phyloP scores from a whole-genome alignment of 1,140 invertebrate species.

The Papilio polyxenes region DNA sequence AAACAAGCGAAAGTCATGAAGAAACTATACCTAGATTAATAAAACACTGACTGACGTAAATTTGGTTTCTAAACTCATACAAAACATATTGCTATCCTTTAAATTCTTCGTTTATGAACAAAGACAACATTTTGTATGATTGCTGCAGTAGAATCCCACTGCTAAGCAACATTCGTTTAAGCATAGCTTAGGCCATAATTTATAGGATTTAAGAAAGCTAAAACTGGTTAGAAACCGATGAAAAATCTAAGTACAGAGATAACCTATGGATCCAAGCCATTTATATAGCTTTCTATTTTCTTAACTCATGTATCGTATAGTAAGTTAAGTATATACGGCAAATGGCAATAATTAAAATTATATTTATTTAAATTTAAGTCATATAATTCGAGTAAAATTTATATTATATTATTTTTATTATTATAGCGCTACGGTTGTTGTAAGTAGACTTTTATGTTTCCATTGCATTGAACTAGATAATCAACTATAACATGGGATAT shows the following conservation, averaged over 20 bases:
- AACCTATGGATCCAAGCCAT: neutral
- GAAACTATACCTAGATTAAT: too few species aligned
- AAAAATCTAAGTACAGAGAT: conserved; percentile 13
- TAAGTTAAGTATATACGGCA: neutral
- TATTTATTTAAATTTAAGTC: neutral
- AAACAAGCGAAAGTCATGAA: too few species aligned
- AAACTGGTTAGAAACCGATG: conserved; percentile 49
- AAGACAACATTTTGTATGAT: too few species aligned
- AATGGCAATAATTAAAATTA: neutral
- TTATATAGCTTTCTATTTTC: conserved; percentile 10
- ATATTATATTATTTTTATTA: neutral
- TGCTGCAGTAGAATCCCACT: too few species aligned
- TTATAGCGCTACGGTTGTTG: neutral
- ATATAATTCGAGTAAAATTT: neutral
- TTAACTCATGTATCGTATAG: neutral
- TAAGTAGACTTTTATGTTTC: neutral
- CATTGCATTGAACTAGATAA: neutral
- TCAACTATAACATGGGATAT: neutral
- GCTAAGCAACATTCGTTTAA: neutral
- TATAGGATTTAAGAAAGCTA: neutral
- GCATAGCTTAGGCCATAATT: neutral
- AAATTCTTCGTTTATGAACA: too few species aligned
- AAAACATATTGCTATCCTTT: too few species aligned
- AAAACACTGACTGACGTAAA: too few species aligned
- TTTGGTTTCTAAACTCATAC: too few species aligned